phyloP scores from a whole-genome alignment of 2,113 vertebrate species.

The Otolemur garnettii region DNA sequence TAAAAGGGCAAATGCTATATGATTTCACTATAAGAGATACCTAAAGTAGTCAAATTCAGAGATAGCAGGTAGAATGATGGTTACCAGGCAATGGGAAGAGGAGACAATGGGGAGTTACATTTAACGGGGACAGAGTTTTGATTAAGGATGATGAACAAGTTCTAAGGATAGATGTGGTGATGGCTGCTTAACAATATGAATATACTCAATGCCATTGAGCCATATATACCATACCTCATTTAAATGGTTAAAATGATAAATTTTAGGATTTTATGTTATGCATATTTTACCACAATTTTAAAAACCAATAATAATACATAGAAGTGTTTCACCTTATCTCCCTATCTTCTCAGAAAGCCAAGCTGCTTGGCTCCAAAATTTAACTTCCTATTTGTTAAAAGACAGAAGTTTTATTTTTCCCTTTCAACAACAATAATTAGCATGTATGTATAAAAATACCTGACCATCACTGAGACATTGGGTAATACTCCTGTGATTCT shows the following conservation, averaged over 20 bases:
- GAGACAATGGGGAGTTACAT: neutral
- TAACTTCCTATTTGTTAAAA: conserved; percentile 23
- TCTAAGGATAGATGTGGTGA: neutral
- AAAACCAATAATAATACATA: neutral
- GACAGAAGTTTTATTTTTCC: neutral
- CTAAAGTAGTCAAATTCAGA: neutral
- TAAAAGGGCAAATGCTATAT: neutral
- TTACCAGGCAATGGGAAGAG: neutral
- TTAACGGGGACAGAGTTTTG: neutral
- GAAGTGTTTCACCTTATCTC: neutral
- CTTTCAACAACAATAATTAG: neutral
- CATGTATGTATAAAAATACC: neutral
- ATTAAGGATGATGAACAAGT: neutral
- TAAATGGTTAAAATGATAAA: neutral
- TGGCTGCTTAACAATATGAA: neutral
- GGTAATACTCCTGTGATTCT: too few species aligned
- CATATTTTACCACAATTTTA: neutral
- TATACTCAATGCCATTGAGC: neutral
- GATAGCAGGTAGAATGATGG: neutral
- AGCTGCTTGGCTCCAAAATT: neutral
- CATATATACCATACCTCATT: neutral
- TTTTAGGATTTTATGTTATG: neutral
- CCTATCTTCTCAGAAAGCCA: neutral
- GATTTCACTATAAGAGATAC: neutral
- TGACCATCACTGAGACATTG: too few species aligned